Evolutionary conservation across 2,888 invertebrate genomes (phyloP).

Genomic region (Pandemis heparana): DNA sequence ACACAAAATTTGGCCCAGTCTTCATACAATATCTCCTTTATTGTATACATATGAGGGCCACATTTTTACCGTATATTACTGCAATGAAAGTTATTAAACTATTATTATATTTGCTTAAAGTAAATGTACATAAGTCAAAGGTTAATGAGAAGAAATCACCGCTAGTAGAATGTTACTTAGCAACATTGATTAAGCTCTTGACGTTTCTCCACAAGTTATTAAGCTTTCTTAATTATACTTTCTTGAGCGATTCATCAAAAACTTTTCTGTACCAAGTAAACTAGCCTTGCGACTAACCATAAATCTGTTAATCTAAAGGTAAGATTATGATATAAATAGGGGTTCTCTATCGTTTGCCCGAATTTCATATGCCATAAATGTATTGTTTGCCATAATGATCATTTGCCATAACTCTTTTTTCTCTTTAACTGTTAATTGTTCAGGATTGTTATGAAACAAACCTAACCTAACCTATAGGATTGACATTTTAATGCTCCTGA

Average conservation of each 20-base stretch:
- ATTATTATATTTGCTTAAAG: not conserved
- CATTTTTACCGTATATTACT: not conserved
- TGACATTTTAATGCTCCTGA: no score
- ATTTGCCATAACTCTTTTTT: no score
- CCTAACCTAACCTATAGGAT: no score
- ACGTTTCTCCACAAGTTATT: not conserved
- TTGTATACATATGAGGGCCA: no score
- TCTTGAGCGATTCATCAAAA: not conserved
- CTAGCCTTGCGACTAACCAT: not conserved
- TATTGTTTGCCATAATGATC: no score
- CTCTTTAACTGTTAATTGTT: no score
- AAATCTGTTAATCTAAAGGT: not conserved
- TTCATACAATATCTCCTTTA: no score
- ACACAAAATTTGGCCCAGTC: no score
- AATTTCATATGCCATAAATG: no score
- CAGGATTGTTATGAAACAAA: no score
- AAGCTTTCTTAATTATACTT: not conserved
- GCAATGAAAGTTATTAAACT: not conserved
- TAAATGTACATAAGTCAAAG: not conserved
- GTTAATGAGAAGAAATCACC: not conserved
- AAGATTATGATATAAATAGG: no score
- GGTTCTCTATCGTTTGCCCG: no score
- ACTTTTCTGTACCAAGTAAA: not conserved
- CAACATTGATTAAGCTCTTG: not conserved
- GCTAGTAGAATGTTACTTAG: not conserved